Conservation (phyloP, 2,797 vertebrate species). For the Diceros bicornis region DNA sequence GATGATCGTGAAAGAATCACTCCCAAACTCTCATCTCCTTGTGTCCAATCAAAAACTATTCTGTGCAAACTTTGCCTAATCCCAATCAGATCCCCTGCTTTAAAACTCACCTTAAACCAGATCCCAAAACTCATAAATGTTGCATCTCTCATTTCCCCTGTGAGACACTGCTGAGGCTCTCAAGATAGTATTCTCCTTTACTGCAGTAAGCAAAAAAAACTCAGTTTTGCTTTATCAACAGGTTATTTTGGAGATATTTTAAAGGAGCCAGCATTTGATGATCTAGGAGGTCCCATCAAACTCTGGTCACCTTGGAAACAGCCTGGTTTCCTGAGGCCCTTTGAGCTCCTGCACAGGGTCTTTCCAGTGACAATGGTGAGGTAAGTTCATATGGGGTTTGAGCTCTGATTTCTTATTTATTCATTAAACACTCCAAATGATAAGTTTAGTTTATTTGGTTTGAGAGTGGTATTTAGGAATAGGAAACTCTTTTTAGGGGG, state of each 20-base stretch:
- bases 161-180: not conserved
- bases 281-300: conserved; percentile 1
- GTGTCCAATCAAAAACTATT: not conserved
- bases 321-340: not conserved
- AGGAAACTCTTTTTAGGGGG: not conserved
- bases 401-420: conserved; percentile 26
- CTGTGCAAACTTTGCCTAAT: not conserved
- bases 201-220: conserved; percentile 51
- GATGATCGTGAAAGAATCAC: not conserved
- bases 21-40: not conserved
- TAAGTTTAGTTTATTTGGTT: conserved; percentile 35
- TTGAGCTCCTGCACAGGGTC: not conserved
- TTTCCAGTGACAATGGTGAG: not conserved
- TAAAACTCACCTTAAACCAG: conserved; percentile 43
- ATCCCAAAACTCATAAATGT: not conserved
- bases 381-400: conserved; percentile 44
- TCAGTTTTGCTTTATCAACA: conserved; percentile 57
- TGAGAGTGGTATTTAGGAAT: not conserved
- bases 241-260: conserved; percentile 59
- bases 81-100: not conserved
- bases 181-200: not conserved
- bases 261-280: conserved; percentile 38
- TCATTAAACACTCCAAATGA: not conserved
- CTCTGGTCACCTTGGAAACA: conserved; percentile 27
- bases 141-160: not conserved